Conservation (phyloP, 30 jellyfish, hydroid and myxozoan species). For the Aurelia sp. region DNA sequence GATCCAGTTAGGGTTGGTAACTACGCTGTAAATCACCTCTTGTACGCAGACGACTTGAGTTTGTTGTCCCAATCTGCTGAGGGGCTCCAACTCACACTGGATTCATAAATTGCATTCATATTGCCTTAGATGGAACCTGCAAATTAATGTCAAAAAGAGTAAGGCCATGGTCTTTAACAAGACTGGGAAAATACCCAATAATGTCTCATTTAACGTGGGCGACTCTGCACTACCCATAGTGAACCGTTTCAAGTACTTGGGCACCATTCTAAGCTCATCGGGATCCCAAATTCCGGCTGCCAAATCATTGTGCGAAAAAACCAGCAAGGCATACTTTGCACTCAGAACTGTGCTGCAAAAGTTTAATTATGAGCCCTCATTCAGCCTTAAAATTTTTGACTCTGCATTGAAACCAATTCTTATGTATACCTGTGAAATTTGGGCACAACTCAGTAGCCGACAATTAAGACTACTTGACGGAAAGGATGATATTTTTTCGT, state of each 20-base stretch:
- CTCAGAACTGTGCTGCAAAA: slow-evolving; percentile 17
- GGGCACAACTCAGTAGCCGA: slow-evolving; percentile 25
- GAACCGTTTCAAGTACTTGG: slow-evolving; percentile 2
- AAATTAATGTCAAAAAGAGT: neutral
- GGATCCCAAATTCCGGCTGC: slow-evolving; percentile 18
- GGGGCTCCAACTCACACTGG: neutral
- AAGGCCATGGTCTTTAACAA: neutral
- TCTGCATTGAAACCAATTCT: slow-evolving; percentile 17
- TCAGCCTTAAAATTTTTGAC: slow-evolving; percentile 22
- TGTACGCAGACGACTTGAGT: slow-evolving; percentile 2
- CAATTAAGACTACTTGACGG: neutral
- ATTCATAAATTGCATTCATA: neutral
- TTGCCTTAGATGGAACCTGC: neutral
- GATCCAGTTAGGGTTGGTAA: slow-evolving; percentile 4
- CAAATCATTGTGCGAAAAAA: slow-evolving; percentile 12
- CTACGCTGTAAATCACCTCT: slow-evolving; percentile 1
- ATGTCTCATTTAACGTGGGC: neutral
- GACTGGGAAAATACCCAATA: slow-evolving; percentile 14
- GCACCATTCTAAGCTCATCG: slow-evolving; percentile 1
- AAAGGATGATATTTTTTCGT: no score
- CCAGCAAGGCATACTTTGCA: slow-evolving; percentile 22
- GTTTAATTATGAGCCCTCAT: neutral
- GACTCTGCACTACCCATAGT: neutral
- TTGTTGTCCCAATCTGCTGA: neutral
- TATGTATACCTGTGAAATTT: neutral